A percentile compares a stretch with the other conserved stretches of the same genome.
Conservation (phyloP, 2,113 vertebrate genomes). For the Xiphias gladius region DNA sequence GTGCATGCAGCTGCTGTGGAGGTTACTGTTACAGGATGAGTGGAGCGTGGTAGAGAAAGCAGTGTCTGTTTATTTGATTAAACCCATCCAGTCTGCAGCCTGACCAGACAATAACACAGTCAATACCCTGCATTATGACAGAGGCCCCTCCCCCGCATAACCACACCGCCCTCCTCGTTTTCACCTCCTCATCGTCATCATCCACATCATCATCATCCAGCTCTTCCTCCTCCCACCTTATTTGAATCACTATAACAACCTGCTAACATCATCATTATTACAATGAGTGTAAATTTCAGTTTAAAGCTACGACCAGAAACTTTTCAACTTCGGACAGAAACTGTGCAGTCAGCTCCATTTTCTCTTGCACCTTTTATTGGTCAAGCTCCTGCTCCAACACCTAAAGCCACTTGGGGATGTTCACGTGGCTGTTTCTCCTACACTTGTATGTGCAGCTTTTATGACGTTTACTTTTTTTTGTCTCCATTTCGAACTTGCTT, state of each 20-base stretch:
- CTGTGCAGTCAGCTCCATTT: too few relatives aligned
- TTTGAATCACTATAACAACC: neutral
- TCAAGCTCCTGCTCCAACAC: too few relatives aligned
- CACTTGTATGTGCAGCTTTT: too few relatives aligned
- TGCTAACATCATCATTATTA: neutral
- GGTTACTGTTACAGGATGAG: neutral
- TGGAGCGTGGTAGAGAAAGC: neutral
- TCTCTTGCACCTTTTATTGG: too few relatives aligned
- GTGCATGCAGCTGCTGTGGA: neutral
- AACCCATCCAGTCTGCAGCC: slow-evolving; percentile 19
- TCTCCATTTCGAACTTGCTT: too few relatives aligned
- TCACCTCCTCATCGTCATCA: neutral
- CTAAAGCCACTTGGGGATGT: too few relatives aligned
- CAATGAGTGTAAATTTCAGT: neutral
- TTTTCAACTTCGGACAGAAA: neutral
- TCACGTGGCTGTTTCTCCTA: too few relatives aligned
- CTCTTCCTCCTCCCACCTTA: neutral
- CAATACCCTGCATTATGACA: slow-evolving; percentile 27
- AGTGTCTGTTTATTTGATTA: slow-evolving; percentile 34
- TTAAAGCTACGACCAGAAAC: neutral
- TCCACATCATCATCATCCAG: neutral
- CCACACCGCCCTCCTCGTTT: slow-evolving; percentile 6
- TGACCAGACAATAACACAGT: slow-evolving; percentile 28
- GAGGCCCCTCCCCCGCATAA: slow-evolving; percentile 2
- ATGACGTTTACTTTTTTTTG: too few relatives aligned